phyloP scores from a whole-genome alignment of 2,888 invertebrate species.

The Eupithecia insigniata region DNA sequence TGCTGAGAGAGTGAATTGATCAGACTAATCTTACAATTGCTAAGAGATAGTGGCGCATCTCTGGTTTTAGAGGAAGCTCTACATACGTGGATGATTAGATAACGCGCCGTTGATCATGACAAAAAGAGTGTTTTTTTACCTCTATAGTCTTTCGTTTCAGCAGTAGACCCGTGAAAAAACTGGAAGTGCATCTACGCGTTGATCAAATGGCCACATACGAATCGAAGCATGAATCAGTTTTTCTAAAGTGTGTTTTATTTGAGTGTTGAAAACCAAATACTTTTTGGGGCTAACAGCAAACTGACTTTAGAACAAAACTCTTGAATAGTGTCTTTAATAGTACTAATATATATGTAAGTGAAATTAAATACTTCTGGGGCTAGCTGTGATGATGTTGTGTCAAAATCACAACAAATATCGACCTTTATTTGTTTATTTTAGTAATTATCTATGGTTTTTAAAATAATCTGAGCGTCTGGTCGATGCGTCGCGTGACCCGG shows the following conservation, averaged over 20 bases:
- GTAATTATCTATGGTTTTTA: no score
- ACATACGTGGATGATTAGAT: not conserved
- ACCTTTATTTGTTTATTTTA: not conserved
- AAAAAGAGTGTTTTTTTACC: not conserved
- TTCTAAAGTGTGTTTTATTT: not conserved
- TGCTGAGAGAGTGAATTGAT: not conserved
- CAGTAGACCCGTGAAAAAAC: not conserved
- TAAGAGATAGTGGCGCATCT: not conserved
- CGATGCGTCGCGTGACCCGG: no score
- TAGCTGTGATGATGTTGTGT: not conserved
- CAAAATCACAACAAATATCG: not conserved
- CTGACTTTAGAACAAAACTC: slow-evolving; percentile 12
- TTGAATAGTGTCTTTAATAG: not conserved
- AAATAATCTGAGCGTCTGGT: no score
- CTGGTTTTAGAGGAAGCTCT: not conserved
- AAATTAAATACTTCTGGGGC: not conserved
- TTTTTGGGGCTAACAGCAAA: slow-evolving; percentile 2
- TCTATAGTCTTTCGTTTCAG: not conserved
- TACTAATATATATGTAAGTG: not conserved
- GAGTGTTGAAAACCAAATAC: not conserved
- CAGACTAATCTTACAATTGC: not conserved
- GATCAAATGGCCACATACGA: not conserved
- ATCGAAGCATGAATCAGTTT: not conserved
- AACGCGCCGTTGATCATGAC: not conserved
- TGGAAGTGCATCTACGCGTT: not conserved